Evolutionary conservation across 2,797 vertebrate species (phyloP), one percentile per base, ranked within the genome.

Genomic region (Chaetodon trifasciatus): DNA sequence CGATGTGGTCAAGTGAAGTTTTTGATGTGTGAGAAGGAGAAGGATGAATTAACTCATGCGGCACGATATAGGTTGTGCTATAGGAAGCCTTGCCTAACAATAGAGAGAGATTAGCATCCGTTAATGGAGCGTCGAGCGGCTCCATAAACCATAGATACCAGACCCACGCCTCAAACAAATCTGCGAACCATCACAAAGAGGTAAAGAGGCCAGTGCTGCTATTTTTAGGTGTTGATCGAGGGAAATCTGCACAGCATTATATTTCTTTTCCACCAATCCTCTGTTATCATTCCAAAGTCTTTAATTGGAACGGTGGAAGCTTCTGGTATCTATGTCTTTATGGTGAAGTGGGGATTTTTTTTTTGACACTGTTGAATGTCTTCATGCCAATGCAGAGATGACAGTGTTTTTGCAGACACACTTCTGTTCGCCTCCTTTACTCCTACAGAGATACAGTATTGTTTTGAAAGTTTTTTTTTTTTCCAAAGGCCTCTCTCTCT

Each of bases 201-300:
- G 88, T 85, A 86, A 89, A 82, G 88, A 90, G 90, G 86, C 78
- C 89, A 84, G 64, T 32, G 87, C 49, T 80, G 89, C 90, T 94
- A 92, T 90, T 91, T 93, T 89, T 89, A 86, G 88, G 42, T 82
- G 82, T 79, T 84, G 86, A 91, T 91, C 1, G 69, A 79, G 72
- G 74, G 81, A 75, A 85, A 88, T 89, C 82, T 88, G 69, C 58
- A 19, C 35, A 1, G 77, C 77, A 74, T 89, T 86, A 52, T 89
- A 86, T 91, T 85, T 81, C 79, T 77, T 79, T 76, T 71, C 78
- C 79, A 87, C 81, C 82, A 70, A 67, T 69, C 79, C 86, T 84
- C 72, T 89, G 73, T 93, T 91, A 82, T 90, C n/a, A 50, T 87
- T 88, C 85, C 76, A 84, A 84, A 87, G 77, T 84, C 84, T 92